Evolutionary conservation across 2,888 invertebrate genomes (phyloP).

Genomic region (Drosophila fungiperda): DNA sequence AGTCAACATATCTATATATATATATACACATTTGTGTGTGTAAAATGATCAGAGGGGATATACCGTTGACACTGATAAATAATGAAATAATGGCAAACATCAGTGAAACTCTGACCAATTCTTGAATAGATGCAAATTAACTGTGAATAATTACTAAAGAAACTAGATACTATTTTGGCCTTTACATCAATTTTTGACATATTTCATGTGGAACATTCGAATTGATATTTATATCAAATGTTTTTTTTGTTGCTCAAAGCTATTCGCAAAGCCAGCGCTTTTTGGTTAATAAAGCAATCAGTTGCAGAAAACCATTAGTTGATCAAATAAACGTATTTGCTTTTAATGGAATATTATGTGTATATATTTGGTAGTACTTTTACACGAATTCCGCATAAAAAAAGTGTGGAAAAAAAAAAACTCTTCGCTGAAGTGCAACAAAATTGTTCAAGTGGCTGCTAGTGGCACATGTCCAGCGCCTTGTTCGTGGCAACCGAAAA

Average conservation of each 20-base stretch:
- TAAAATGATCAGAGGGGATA: neutral
- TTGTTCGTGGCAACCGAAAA: slow-evolving; percentile 75
- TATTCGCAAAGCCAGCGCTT: neutral
- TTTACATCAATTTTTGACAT: neutral
- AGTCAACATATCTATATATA: slow-evolving; percentile 25
- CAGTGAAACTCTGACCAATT: neutral
- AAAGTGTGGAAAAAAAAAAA: slow-evolving; percentile 13
- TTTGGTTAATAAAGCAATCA: slow-evolving; percentile 30
- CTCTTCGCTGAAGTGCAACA: slow-evolving; percentile 44
- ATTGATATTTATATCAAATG: neutral
- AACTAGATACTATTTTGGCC: neutral
- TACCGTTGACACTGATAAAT: slow-evolving; percentile 50
- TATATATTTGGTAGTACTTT: slow-evolving; percentile 28
- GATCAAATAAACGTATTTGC: slow-evolving; percentile 16
- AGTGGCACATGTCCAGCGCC: slow-evolving; percentile 75
- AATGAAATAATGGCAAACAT: slow-evolving; percentile 41
- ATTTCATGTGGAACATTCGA: neutral
- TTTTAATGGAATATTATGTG: slow-evolving; percentile 33
- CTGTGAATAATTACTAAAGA: slow-evolving; percentile 2
- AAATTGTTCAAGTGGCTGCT: slow-evolving; percentile 56
- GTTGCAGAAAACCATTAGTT: slow-evolving; percentile 28
- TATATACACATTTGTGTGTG: no score
- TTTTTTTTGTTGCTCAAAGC: neutral
- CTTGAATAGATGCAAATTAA: slow-evolving; percentile 24
- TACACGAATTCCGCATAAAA: slow-evolving; percentile 30